Percentiles rank a stretch among this genome's conserved stretches.
Conservation (phyloP, 2,888 invertebrate genomes). For the Meteorus colon region DNA sequence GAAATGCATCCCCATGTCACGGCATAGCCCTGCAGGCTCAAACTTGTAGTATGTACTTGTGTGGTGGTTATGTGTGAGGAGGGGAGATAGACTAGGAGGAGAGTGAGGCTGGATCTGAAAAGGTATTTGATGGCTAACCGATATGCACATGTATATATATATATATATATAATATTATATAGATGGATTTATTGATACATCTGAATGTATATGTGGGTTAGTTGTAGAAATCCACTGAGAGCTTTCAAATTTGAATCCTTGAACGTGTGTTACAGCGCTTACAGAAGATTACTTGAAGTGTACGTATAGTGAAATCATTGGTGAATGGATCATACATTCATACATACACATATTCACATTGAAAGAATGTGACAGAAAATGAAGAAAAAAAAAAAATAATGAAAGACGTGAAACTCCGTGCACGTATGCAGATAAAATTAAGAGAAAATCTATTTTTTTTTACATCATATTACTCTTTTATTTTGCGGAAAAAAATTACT, state of each 20-base stretch:
- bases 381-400: conserved; percentile 19
- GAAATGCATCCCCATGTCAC: conserved; percentile 29
- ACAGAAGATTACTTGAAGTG: conserved; percentile 37
- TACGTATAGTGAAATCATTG: neutral
- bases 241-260: conserved; percentile 36
- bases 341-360: too few relatives aligned
- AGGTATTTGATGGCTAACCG: conserved; percentile 20
- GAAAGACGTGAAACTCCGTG: neutral
- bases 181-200: conserved; percentile 6
- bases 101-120: neutral
- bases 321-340: neutral
- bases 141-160: too few relatives aligned
- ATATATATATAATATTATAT: conserved; percentile 1
- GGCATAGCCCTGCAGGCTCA: neutral
- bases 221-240: conserved; percentile 37
- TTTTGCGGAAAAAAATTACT: neutral
- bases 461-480: neutral
- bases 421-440: conserved; percentile 4
- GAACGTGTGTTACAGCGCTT: conserved; percentile 38
- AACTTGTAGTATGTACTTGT: neutral
- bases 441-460: conserved; percentile 9
- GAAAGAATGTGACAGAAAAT: neutral
- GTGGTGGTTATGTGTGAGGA: neutral
- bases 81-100: neutral
- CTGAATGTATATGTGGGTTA: conserved; percentile 34